Base-by-base conservation (phyloP, 1,140 invertebrate species). In the Cotesia chilonis region DNA sequence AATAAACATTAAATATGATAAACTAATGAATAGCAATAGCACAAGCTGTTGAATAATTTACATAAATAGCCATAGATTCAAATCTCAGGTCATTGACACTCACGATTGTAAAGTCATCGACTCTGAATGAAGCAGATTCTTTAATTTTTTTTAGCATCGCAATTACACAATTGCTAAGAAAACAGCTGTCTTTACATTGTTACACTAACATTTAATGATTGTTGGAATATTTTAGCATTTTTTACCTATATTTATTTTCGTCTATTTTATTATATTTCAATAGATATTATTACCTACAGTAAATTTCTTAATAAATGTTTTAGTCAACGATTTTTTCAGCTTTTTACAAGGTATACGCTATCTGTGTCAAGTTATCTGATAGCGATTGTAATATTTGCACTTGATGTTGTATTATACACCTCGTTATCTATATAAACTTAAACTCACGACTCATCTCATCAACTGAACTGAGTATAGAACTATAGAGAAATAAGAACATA, bases 361-460 rank as follows among this genome's bases (percentile, higher is more conserved):
- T 55, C 54, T 55, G 17, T 55, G 54, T 55, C 54, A 55, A 55
- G 54, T 55, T 55, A 55, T 55, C 54, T 14, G 54, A 55, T 55
- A 55, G 17, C 12, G 17, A n/a, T 55, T 17, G 17, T 55, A 17
- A 55, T 55, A 55, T 55, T 55, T 55, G 54, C 54, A 55, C 54
- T 55, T 55, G 17, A 55, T 55, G 54, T 55, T 55, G 17, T 47
- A 47, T 47, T 47, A 47, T 47, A 47, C 10, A 47, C 10, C 6
- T 6, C 54, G 12, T n/a, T 9, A n/a, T 55, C 10, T 55, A 9
- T 55, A 55, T 55, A 55, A 14, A 55, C 54, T 55, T 55, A 47
- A 47, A 47, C 41, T 47, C 10, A 47, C 41, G 10, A 47, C 41
- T 47, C 41, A 47, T 47, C 41, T 47, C 41, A 5, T 47, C 4